Evolutionary conservation across 2,888 invertebrate genomes (phyloP).

Genomic region (Dicyrtomina minuta): DNA sequence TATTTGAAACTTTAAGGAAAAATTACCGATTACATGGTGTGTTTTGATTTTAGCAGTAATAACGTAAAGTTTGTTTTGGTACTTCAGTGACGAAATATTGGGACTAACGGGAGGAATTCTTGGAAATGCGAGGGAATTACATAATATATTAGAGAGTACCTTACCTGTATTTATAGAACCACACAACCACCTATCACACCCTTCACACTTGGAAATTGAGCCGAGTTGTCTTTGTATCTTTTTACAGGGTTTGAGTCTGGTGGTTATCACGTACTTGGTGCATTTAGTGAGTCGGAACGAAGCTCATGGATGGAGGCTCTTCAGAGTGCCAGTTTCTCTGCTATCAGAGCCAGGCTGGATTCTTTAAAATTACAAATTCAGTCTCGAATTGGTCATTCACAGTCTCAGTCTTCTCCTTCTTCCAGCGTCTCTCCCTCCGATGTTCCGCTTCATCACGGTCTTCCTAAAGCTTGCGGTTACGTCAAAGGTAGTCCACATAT

Average conservation of each 20-base stretch:
- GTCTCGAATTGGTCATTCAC: constrained; percentile 19
- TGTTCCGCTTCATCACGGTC: constrained; percentile 14
- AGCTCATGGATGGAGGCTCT: constrained; percentile 83
- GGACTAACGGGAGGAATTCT: too few species aligned
- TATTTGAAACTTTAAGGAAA: too few species aligned
- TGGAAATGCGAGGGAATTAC: background rate
- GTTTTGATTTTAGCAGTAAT: too few species aligned
- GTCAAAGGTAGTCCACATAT: constrained; percentile 44
- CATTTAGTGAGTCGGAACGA: constrained; percentile 76
- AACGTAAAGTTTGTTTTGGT: too few species aligned
- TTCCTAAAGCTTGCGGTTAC: constrained; percentile 48
- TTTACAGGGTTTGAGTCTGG: constrained; percentile 59
- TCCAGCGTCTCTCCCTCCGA: constrained; percentile 1
- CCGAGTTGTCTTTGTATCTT: constrained; percentile 34
- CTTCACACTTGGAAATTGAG: background rate
- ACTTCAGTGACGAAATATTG: too few species aligned
- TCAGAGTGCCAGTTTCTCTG: constrained; percentile 79
- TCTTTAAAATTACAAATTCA: constrained; percentile 56
- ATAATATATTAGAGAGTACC: background rate
- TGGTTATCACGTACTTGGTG: constrained; percentile 77
- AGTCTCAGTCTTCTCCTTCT: constrained; percentile 25
- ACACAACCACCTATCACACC: background rate
- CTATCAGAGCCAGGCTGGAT: constrained; percentile 72
- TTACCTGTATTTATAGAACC: background rate
- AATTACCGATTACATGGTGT: too few species aligned